Percentiles rank a stretch among this genome's conserved stretches.
phyloP scores from a whole-genome alignment of 2,113 vertebrate genomes.

The Stictonetta naevosa region DNA sequence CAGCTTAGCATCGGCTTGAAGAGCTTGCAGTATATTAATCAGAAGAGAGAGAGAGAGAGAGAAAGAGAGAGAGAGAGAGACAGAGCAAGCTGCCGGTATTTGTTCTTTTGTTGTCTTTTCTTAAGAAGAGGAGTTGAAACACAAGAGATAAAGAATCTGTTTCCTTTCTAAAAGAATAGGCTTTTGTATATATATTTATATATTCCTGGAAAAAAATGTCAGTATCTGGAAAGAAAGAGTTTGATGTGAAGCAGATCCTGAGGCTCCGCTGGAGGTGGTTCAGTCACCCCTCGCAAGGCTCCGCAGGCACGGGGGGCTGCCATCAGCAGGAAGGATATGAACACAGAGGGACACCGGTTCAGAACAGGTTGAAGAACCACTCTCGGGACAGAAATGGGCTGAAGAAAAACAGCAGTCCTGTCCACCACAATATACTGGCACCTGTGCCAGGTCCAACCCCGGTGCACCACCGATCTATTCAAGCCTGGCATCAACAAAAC shows the following conservation, averaged over 20 bases:
- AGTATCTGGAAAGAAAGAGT: conserved; percentile 95
- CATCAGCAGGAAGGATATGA: conserved; percentile 94
- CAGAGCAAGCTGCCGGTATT: conserved; percentile 12
- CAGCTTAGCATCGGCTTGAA: conserved; percentile 74
- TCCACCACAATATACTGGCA: conserved; percentile 87
- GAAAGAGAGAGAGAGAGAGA: not conserved
- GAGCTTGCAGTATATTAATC: conserved; percentile 65
- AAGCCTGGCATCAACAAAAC: conserved; percentile 86
- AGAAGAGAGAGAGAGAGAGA: conserved; percentile 20
- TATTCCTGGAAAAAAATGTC: conserved; percentile 84
- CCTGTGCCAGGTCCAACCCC: conserved; percentile 85
- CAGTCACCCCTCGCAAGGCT: conserved; percentile 91
- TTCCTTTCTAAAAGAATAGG: conserved; percentile 71
- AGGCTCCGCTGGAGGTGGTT: conserved; percentile 97
- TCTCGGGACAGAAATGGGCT: conserved; percentile 89
- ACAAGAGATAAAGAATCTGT: conserved; percentile 73
- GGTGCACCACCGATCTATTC: conserved; percentile 81
- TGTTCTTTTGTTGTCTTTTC: conserved; percentile 71
- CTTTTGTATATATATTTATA: conserved; percentile 73
- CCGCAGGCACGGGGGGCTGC: conserved; percentile 86
- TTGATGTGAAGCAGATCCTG: conserved; percentile 97
- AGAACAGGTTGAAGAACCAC: conserved; percentile 91
- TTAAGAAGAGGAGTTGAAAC: conserved; percentile 69
- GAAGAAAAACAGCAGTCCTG: conserved; percentile 85
- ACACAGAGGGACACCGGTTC: conserved; percentile 86